Evolutionary conservation across 2,888 invertebrate species (phyloP).

Genomic region (Chamaedrilus cognettii): DNA sequence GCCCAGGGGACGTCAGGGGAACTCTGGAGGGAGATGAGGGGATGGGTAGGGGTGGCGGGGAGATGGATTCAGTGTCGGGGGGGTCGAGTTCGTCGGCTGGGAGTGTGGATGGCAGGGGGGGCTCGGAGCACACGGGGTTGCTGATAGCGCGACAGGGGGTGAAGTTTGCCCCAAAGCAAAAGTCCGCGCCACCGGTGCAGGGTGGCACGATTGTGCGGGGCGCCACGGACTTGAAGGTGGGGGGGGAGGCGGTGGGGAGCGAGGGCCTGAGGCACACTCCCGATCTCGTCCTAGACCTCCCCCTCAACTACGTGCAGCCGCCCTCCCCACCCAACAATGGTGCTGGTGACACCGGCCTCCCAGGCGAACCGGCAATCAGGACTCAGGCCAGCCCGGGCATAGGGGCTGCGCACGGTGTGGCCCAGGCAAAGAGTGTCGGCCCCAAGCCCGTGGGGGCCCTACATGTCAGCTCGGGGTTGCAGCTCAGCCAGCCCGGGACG

Average conservation of each 20-base stretch:
- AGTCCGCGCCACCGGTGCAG: background rate
- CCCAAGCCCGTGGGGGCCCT: background rate
- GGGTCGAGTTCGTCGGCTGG: background rate
- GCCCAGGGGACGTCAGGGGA: background rate
- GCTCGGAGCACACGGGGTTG: too few species aligned
- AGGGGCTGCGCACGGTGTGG: background rate
- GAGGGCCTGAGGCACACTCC: constrained; percentile 45
- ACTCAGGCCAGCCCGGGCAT: too few species aligned
- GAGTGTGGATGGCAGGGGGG: too few species aligned
- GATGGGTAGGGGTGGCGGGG: background rate
- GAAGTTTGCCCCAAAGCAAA: background rate
- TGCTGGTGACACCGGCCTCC: background rate
- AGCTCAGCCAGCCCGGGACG: too few species aligned
- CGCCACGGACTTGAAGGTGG: too few species aligned
- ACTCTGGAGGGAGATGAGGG: background rate
- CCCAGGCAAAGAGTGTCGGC: background rate
- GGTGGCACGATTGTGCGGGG: too few species aligned
- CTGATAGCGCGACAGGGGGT: background rate
- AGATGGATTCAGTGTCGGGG: background rate
- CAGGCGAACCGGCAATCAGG: background rate
- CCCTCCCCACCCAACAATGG: constrained; percentile 1
- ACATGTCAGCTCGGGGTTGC: constrained; percentile 2
- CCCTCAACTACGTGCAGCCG: constrained; percentile 26
- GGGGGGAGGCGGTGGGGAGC: constrained; percentile 3
- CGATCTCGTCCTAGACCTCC: constrained; percentile 58